Base-by-base conservation (phyloP, 2,888 invertebrate species). In the Galerucella pusilla region DNA sequence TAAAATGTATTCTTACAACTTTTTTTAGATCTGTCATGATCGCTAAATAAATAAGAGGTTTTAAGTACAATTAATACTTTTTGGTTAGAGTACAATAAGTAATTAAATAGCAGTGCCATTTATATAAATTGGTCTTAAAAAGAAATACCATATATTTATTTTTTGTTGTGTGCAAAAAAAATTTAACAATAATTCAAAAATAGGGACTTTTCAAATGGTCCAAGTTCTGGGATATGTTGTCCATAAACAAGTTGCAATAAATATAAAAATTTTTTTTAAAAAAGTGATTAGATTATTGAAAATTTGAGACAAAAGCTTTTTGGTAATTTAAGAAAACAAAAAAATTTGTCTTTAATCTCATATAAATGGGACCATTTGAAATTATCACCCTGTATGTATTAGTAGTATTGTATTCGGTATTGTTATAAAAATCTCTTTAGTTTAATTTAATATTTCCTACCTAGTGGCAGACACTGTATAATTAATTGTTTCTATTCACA, bases 391-490 rank as follows among this genome's bases (percentile, higher is more conserved):
- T 42, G 35, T 42, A 42, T 42, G 35, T 42, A 42, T 42, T 42
- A 42, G 35, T 42, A 42, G 35, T 42, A 42, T 42, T 42, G 35
- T 42, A 42, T 42, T 42, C 7, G 35, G 35, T 42, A 42, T 9
- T 42, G 35, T 42, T 42, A 42, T 6, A 0, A 42, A 42, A 42
- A 42, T 42, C 5, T 35, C 35, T 6, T 4, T 57, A 57, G 20
- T 57, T 7, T 16, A 54, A 9, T 54, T 54, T 25, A 61, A 45
- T 6, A 42, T 42, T 42, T 25, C 25, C 25, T 61, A 61, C 46
- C 60, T 73, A 73, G 16, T 73, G 76, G 76, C 73, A 76, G 76
- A 73, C 46, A 54, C 66, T 54, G 69, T 25, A 61, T 49, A 65
- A 63, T 11, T 46, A n/a, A 45, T 49, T 35, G 20, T 16, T n/a